Conservation (phyloP, 2,113 vertebrate species). For the Ceuthmochares aereus region DNA sequence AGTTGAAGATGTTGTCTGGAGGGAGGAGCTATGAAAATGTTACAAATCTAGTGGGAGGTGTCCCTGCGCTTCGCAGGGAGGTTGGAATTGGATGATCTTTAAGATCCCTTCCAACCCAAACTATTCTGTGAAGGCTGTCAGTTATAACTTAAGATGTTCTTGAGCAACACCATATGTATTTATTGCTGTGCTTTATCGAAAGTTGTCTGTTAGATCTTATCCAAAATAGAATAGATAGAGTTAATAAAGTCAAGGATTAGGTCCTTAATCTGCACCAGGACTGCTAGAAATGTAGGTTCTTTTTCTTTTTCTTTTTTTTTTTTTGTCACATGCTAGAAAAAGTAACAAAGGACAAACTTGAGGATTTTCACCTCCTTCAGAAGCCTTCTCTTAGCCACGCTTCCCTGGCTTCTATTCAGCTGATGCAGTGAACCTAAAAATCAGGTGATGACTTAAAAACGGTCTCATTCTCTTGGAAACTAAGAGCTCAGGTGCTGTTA, state of each 20-base stretch:
- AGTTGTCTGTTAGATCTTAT: background rate
- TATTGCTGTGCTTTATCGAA: background rate
- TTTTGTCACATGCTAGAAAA: background rate
- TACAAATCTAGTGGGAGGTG: too few species aligned
- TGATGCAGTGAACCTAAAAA: background rate
- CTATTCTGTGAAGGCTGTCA: background rate
- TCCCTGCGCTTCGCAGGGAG: too few species aligned
- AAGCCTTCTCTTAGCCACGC: background rate
- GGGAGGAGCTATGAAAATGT: background rate
- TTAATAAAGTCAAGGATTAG: constrained; percentile 25
- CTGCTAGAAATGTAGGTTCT: background rate
- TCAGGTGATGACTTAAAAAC: background rate
- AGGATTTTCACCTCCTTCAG: background rate
- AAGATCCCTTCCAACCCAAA: too few species aligned
- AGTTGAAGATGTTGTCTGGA: background rate
- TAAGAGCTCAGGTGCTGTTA: background rate
- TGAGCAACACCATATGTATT: background rate
- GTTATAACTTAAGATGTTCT: background rate
- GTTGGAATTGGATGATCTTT: too few species aligned
- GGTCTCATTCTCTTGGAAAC: background rate
- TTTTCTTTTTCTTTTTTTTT: background rate
- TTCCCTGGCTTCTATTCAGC: background rate
- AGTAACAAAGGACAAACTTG: background rate
- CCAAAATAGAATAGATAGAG: background rate
- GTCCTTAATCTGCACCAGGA: background rate